Percentiles rank a stretch among this genome's conserved stretches.
Conservation (phyloP, 2,113 vertebrate species). For the Nymphicus hollandicus region DNA sequence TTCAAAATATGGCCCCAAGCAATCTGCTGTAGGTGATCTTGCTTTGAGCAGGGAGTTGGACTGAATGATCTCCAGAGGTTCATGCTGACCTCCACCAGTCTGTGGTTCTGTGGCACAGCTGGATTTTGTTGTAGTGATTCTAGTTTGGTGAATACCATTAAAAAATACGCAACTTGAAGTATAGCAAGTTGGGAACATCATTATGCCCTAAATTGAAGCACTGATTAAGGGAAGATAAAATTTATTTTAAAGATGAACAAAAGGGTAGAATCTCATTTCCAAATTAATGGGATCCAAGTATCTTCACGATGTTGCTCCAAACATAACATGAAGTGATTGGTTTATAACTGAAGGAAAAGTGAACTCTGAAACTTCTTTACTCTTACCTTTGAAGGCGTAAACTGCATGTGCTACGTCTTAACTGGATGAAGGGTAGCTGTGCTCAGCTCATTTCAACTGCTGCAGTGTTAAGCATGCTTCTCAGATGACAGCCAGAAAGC, state of each 20-base stretch:
- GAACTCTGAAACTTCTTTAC: neutral
- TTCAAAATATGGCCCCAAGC: neutral
- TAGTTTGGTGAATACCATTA: neutral
- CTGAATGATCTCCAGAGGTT: neutral
- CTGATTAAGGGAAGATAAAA: slow-evolving; percentile 14
- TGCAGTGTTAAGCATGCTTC: neutral
- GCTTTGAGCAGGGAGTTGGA: neutral
- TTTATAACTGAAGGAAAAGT: neutral
- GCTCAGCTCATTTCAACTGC: neutral
- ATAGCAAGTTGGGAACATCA: neutral
- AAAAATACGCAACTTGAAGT: neutral
- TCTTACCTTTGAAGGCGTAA: neutral
- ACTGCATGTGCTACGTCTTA: neutral
- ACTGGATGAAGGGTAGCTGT: neutral
- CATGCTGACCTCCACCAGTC: neutral
- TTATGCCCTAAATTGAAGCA: neutral
- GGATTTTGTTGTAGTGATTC: neutral
- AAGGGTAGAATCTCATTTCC: slow-evolving; percentile 24
- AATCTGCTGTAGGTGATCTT: neutral
- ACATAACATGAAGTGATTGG: neutral
- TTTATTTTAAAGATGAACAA: slow-evolving; percentile 5
- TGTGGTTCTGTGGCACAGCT: neutral
- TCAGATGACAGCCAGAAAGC: neutral
- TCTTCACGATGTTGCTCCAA: neutral
- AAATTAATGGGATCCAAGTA: neutral